Evolutionary conservation across 2,888 invertebrate genomes (phyloP), one percentile per base, ranked within the genome.

Genomic region (Megaustenia siamemsis): DNA sequence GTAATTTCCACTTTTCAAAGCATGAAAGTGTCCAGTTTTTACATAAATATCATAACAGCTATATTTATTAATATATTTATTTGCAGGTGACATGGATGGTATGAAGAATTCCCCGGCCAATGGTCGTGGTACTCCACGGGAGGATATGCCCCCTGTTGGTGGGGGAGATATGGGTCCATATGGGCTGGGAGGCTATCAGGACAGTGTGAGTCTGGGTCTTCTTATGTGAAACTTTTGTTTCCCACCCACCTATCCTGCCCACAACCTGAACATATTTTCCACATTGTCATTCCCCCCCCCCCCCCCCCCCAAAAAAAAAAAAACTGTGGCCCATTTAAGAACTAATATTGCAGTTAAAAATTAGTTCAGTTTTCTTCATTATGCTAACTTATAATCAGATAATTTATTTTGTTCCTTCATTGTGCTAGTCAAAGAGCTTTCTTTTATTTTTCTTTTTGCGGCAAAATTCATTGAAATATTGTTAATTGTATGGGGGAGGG

Each of bases 51-150:
- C 15, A 12, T 4, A 66, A 6, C 1, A 28, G 4, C 12, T 66
- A 66, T 40, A 24, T 35, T 35, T 43, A 6, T 71, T 71, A 40
- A n/a, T 71, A 24, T 38, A n/a, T 73, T 12, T 45, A 8, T 18
- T 56, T 66, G 28, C 88, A 92, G 92, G 92, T 90, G 92, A 92
- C 88, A 91, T 92, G 94, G 98, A 99, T 93, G 98, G 98, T 86
- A 98, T 99, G 98, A 99, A 99, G 95, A 98, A 98, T 94, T 99
- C 98, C 88, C 98, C 98, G 81, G 98, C 98, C 92, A 97, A 97
- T 76, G 97, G 97, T 75, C 98, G 98, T 21, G 95, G 98, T 45
- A 99, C 98, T 92, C 98, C 98, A 80, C 95, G 98, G 89, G 98
- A 98, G 94, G 98, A 98, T 94, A 97, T 97, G 89, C 92, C 93